Conservation (phyloP, 2,888 invertebrate species). For the Thyatira batis region DNA sequence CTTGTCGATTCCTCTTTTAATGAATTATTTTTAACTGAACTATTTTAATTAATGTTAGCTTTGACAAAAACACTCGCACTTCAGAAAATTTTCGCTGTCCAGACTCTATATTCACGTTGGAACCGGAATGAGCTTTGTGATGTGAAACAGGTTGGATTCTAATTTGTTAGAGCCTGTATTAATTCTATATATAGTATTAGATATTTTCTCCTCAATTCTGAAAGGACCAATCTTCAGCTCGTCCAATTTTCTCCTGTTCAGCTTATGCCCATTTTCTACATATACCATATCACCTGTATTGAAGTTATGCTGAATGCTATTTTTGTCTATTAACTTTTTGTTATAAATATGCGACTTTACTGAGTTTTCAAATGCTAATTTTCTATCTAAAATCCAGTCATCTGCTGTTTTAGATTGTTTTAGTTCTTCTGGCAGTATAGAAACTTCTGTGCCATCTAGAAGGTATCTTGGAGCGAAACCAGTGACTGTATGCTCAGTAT, state of each 20-base stretch:
- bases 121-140: too few relatives aligned
- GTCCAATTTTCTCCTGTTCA: slow-evolving; percentile 35
- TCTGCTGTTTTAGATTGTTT: slow-evolving; percentile 13
- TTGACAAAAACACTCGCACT: too few relatives aligned
- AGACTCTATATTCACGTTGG: too few relatives aligned
- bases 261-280: slow-evolving; percentile 37
- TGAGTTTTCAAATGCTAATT: slow-evolving; percentile 29
- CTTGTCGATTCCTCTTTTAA: too few relatives aligned
- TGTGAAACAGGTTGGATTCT: too few relatives aligned
- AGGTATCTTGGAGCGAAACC: slow-evolving; percentile 35
- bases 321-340: slow-evolving; percentile 21
- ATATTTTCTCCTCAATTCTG: too few relatives aligned
- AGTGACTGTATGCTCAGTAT: slow-evolving; percentile 37
- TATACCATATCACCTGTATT: slow-evolving; percentile 26
- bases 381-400: slow-evolving; percentile 21
- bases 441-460: slow-evolving; percentile 28
- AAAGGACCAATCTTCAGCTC: slow-evolving; percentile 31
- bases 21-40: too few relatives aligned
- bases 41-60: too few relatives aligned
- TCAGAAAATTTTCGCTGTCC: too few relatives aligned
- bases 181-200: too few relatives aligned
- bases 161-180: too few relatives aligned
- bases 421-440: slow-evolving; percentile 27
- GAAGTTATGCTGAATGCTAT: slow-evolving; percentile 18
- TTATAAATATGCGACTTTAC: slow-evolving; percentile 33